These are phyloP conservation scores for Dryobota labecula DNA, from an alignment of 2,888 invertebrate genomes.

Conservation along the genomic window DNA sequence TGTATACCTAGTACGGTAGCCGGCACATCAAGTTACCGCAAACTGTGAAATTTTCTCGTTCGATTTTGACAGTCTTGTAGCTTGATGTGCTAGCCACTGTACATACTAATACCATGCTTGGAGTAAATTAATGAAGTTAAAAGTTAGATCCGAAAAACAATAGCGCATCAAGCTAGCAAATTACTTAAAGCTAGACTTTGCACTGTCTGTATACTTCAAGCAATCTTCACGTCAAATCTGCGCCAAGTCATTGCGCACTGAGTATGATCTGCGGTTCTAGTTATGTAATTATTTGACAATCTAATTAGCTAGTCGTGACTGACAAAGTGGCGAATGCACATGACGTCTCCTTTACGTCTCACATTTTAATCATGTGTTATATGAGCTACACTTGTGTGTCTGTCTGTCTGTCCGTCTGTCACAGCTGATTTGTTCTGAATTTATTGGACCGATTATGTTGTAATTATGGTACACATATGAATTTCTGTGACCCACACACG, in stretches of 20 bases:
- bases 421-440: too few species aligned
- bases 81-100: too few species aligned
- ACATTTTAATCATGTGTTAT: background rate
- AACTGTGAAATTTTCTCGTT: too few species aligned
- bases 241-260: background rate
- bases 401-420: too few species aligned
- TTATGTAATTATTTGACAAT: background rate
- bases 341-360: background rate
- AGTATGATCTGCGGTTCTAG: constrained; percentile 9
- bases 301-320: constrained; percentile 3
- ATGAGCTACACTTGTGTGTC: too few species aligned
- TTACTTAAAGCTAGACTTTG: background rate
- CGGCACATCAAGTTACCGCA: too few species aligned
- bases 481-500: too few species aligned
- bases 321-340: background rate
- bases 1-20: too few species aligned
- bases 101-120: too few species aligned
- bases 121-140: background rate
- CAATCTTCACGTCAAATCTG: constrained; percentile 1
- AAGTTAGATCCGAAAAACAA: background rate
- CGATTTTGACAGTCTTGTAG: too few species aligned
- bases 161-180: background rate
- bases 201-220: background rate
- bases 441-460: too few species aligned
- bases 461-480: too few species aligned